Conservation (phyloP, 1,140 invertebrate species). For the Bombus superbus region DNA sequence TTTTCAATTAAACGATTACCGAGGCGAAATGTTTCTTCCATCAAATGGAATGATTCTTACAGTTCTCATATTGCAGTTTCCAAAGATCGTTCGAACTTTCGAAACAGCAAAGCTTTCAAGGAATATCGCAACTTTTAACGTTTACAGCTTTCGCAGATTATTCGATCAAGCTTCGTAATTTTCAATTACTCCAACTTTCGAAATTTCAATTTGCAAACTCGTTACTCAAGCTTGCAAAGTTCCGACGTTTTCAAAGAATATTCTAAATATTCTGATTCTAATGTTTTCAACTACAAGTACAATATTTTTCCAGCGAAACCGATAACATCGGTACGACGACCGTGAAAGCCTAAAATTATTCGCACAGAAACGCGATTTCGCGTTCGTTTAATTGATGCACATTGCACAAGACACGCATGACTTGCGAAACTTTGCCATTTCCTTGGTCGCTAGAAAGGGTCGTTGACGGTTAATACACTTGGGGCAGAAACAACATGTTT, state of each 20-base stretch:
- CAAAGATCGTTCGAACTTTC: not conserved
- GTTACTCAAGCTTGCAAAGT: not conserved
- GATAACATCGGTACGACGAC: not conserved
- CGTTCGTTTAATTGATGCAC: not conserved
- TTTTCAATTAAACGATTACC: not conserved
- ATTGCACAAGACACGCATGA: not conserved
- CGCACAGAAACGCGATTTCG: not conserved
- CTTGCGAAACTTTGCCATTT: constrained; percentile 2
- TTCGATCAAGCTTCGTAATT: not conserved
- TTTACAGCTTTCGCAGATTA: not conserved
- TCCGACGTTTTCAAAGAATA: not conserved
- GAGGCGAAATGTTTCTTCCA: not conserved
- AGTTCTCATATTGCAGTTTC: not conserved
- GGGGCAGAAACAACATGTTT: not conserved
- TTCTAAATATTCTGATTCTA: not conserved
- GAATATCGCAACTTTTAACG: not conserved
- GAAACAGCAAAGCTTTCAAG: not conserved
- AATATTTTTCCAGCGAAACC: not conserved
- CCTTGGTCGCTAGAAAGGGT: not conserved
- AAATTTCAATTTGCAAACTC: not conserved
- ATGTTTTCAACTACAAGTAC: not conserved
- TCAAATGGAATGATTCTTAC: not conserved
- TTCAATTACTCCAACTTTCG: not conserved
- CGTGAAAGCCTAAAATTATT: not conserved
- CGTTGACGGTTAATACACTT: constrained; percentile 9